Conservation (phyloP, 2,888 invertebrate species). For the Drepanosiphum platanoidis region DNA sequence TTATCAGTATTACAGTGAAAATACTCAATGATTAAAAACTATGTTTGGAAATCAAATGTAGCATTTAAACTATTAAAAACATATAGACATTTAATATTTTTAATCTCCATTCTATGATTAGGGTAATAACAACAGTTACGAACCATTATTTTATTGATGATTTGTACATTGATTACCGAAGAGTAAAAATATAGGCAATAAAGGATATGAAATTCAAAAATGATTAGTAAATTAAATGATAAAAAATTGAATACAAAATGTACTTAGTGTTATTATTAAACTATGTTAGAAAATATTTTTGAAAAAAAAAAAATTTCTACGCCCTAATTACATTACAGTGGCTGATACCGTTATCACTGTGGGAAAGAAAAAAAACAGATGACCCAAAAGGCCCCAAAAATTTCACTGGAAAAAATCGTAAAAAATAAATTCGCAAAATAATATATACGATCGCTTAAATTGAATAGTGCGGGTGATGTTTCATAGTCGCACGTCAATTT, state of each 20-base stretch:
- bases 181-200: not conserved
- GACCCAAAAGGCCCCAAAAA: not conserved
- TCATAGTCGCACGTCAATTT: not conserved
- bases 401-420: not conserved
- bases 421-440: not conserved
- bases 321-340: constrained; percentile 55
- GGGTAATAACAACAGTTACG: not conserved
- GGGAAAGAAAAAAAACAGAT: constrained; percentile 25
- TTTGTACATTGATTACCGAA: constrained; percentile 12
- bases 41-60: not conserved
- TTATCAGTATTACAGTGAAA: too few species aligned
- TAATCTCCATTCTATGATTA: not conserved
- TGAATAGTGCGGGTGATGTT: not conserved
- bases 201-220: not conserved
- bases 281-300: not conserved
- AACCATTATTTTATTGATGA: constrained; percentile 34
- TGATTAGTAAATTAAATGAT: not conserved
- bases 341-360: constrained; percentile 51
- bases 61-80: not conserved
- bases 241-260: not conserved
- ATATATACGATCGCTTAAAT: not conserved
- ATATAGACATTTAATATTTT: not conserved
- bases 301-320: constrained; percentile 50
- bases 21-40: not conserved
- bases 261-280: not conserved